Evolutionary conservation across 2,888 invertebrate genomes (phyloP), one percentile per base, ranked within the genome.

Genomic region (Fragum sueziense): DNA sequence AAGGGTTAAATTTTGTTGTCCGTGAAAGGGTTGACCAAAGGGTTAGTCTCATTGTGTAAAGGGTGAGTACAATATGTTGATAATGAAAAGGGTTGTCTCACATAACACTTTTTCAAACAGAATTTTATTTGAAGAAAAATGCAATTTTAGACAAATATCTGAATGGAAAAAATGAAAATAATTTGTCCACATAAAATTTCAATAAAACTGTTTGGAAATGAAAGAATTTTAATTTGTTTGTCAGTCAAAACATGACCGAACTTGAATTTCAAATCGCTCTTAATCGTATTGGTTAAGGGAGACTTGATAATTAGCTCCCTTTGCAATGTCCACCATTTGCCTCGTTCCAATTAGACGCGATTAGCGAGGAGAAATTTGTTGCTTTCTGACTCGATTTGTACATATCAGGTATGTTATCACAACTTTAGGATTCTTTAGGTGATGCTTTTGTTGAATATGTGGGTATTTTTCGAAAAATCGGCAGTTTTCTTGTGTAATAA

Each of bases 301-400:
- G 47, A 47, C 3, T 47, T 20, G n/a, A 20, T 9, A 41, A 41
- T 65, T 41, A 27, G 41, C 41, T 41, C 65, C 65, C 41, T 65
- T 65, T 37, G 25, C 65, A 34, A 41, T 27, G 2, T 27, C 41
- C 65, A 65, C 65, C 65, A 65, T 65, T 65, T 41, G 41, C 65
- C 65, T 65, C n/a, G 47, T 47, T 47, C 17, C 47, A 47, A 47
- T 47, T 47, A 47, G 47, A 47, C 47, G 47, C 47, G 47, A 47
- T 20, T 14, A 9, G 47, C n/a, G 47, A 47, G n/a, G 2, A 3
- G n/a, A 47, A 20, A 20, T 47, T 47, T 20, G 20, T 9, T 47
- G n/a, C 3, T 47, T 47, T 47, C 47, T 14, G 14, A 14, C 17
- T 14, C 3, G 47, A 47, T 47, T 47, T 4, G 14, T 3, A 9